Base-by-base conservation (phyloP, 1,140 invertebrate genomes). In the Lithobius niger region DNA sequence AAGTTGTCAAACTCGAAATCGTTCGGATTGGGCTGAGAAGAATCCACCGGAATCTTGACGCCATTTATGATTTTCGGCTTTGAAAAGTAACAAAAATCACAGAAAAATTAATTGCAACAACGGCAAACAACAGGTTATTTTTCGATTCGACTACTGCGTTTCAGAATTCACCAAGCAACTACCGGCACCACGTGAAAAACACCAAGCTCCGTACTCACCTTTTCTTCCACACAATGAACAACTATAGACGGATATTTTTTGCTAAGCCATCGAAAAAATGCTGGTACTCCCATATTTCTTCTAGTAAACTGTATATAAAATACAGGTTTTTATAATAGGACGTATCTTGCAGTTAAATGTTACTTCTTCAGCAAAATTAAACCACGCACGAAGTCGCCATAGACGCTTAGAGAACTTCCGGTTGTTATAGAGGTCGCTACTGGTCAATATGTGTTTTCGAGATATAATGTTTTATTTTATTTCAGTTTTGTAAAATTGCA, bases 221-320 rank as follows among this genome's bases (percentile, higher is more conserved):
- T 87, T 68, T 96, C 84, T 74, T 98, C 95, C 49, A 89, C 81
- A 71, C 91, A 96, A 69, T 96, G 83, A 2, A 95, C 89, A 55
- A 99, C 90, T 45, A 99, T 93, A 44, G 91, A 90, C 1, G 94
- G 86, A 77, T 98, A 99, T 77, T 99, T 99, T 59, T 84, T 80
- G 65, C 87, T 94, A 19, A 99, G 71, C 95, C 96, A 99, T 55
- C 95, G 77, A 69, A 99, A 99, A 76, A 99, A 99, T 76, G 96
- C 95, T 73, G 96, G 96, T 71, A 99, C 96, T 79, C 96, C 96
- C 96, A 99, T 99, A n/a, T n/a, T n/a, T n/a, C n/a, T n/a, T n/a
- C n/a, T n/a, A n/a, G n/a, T n/a, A n/a, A n/a, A n/a, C n/a, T n/a
- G n/a, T n/a, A n/a, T n/a, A n/a, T n/a, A n/a, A n/a, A n/a, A n/a